Conservation (phyloP, 2,888 invertebrate genomes). For the Microchrysa polita region DNA sequence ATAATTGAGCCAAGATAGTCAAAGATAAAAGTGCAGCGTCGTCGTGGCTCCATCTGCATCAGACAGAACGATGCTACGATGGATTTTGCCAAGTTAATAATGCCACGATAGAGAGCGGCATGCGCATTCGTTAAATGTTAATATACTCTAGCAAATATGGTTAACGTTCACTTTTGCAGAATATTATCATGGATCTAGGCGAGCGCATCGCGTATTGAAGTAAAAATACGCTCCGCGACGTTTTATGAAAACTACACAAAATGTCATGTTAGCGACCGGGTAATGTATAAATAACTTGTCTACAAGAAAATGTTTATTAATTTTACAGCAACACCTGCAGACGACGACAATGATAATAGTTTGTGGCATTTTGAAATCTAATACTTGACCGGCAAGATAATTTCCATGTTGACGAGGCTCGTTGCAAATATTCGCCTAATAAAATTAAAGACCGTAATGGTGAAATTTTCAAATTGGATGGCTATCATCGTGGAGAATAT, state of each 20-base stretch:
- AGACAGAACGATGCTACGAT: too few species aligned
- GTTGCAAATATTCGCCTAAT: slow-evolving; percentile 2
- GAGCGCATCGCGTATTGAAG: slow-evolving; percentile 21
- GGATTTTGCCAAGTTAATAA: slow-evolving; percentile 19
- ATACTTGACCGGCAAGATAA: not conserved
- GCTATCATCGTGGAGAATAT: too few species aligned
- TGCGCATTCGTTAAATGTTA: slow-evolving; percentile 44
- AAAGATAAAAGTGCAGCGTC: slow-evolving; percentile 11
- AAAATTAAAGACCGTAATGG: not conserved
- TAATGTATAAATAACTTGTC: slow-evolving; percentile 42
- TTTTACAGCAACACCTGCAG: slow-evolving; percentile 38
- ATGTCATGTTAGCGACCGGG: slow-evolving; percentile 44
- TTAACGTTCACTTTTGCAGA: slow-evolving; percentile 22
- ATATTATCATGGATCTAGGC: slow-evolving; percentile 13
- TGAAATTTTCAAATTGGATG: too few species aligned
- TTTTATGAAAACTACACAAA: slow-evolving; percentile 41
- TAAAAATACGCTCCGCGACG: slow-evolving; percentile 32
- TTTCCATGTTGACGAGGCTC: too few species aligned
- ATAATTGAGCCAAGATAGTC: slow-evolving; percentile 26
- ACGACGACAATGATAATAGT: slow-evolving; percentile 21
- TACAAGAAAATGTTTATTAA: slow-evolving; percentile 48
- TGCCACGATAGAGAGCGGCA: slow-evolving; percentile 12
- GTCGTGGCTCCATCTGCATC: too few species aligned
- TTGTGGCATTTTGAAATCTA: slow-evolving; percentile 36
- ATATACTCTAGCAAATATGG: slow-evolving; percentile 48